These are phyloP conservation scores for Pyrocephalus nanus DNA, from an alignment of 2,797 vertebrate genomes.

Conservation along the genomic window DNA sequence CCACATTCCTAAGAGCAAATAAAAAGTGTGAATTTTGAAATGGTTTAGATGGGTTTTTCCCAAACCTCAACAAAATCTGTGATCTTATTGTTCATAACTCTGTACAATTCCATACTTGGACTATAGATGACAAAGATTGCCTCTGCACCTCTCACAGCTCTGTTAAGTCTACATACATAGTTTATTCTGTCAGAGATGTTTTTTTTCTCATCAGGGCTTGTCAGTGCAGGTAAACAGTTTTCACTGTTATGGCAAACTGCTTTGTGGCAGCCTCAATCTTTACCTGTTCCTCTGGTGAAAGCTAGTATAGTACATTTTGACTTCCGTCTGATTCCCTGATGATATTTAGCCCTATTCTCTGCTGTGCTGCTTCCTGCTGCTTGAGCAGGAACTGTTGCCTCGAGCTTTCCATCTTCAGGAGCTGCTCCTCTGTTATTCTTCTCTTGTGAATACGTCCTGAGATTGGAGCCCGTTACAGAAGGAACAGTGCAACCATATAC, in stretches of 20 bases:
- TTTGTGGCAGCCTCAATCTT: conserved; percentile 1
- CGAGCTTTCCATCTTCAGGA: neutral
- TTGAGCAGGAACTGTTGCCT: neutral
- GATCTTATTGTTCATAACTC: neutral
- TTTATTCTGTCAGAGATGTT: neutral
- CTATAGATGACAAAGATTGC: neutral
- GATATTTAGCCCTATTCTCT: neutral
- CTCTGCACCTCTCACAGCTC: neutral
- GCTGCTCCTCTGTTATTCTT: neutral
- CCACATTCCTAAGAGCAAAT: conserved; percentile 28
- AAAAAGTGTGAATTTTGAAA: conserved; percentile 33
- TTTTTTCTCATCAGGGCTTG: neutral
- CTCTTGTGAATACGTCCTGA: neutral
- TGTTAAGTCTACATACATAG: neutral
- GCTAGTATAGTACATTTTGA: neutral
- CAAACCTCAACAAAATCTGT: conserved; percentile 11
- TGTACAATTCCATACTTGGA: neutral
- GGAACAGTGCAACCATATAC: neutral
- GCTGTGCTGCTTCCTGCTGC: neutral
- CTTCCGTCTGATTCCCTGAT: neutral
- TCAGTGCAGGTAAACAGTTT: neutral
- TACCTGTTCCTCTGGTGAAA: neutral
- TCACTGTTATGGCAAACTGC: neutral
- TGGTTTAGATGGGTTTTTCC: neutral
- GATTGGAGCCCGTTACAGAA: neutral